Base-by-base conservation (phyloP, 1,140 invertebrate species). In the Sesamia nonagrioides region DNA sequence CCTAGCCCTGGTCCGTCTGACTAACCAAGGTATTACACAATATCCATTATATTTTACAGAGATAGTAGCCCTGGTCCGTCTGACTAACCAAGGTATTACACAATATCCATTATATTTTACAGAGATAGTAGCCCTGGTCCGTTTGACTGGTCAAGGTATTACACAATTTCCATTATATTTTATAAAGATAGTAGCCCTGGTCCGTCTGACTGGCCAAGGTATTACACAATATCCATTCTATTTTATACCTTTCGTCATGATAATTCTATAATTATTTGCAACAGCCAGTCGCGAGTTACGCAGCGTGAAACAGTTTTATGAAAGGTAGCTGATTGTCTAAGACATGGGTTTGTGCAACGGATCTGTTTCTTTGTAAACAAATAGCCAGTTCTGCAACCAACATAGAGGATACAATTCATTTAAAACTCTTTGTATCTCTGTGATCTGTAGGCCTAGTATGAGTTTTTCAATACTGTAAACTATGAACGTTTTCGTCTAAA, bases 241-340 rank as follows among this genome's bases (percentile, higher is more conserved):
- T 79, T 77, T 82, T 76, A 78, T 77, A 74, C 68, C 79, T 81
- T 79, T 58, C 60, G 52, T 69, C 52, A 77, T 40, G 8, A 54
- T 66, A 79, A 77, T 79, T 72, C 63, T 50, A 79, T 82, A 79
- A 60, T 77, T 79, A 56, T 45, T 61, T 74, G 56, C 77, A 79
- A 74, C 63, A 45, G n/a, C 40, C n/a, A 73, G 66, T 79, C 42
- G 17, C 61, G 37, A 66, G 8, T 42, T 81, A 79, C 74, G 77
- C 58, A 60, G 69, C 80, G 69, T 76, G 81, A 76, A 79, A 79
- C 42, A 54, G 48, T 27, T 52, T 79, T 73, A 66, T 72, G 33
- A 73, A 72, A 58, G 61, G 42, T 17, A 56, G 61, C 27, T 17
- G 45, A 68, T 72, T 75, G 45, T 79, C 27, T 60, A n/a, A 18